Evolutionary conservation across 2,888 invertebrate genomes (phyloP).

Genomic region (Lithophane semibrunnea): DNA sequence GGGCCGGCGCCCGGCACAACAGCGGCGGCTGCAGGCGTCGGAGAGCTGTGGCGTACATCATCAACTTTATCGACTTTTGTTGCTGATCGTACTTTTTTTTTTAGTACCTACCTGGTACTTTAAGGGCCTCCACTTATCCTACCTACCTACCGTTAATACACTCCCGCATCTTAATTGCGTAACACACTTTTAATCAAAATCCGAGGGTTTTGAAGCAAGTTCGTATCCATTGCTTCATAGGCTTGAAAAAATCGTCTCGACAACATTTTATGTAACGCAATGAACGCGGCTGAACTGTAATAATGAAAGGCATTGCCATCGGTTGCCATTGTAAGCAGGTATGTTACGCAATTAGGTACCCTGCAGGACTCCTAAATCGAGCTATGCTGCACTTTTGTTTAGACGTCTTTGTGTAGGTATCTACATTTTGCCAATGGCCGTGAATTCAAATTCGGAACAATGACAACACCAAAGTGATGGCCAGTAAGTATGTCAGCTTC

Average conservation of each 20-base stretch:
- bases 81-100: neutral
- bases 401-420: no score
- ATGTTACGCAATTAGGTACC: neutral
- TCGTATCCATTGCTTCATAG: neutral
- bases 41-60: slow-evolving; percentile 12
- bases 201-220: neutral
- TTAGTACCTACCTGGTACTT: neutral
- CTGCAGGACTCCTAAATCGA: neutral
- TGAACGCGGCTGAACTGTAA: neutral
- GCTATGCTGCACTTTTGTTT: neutral
- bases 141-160: neutral
- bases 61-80: slow-evolving; percentile 1
- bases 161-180: no score
- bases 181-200: neutral
- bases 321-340: neutral
- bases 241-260: no score
- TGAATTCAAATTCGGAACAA: neutral
- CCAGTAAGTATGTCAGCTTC: neutral
- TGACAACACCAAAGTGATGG: neutral
- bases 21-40: neutral
- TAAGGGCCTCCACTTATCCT: neutral
- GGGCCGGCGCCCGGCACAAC: neutral
- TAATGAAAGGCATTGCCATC: no score
- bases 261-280: no score
- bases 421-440: no score